phyloP scores from a whole-genome alignment of 2,888 invertebrate genomes.

The Peribatodes rhomboidaria region DNA sequence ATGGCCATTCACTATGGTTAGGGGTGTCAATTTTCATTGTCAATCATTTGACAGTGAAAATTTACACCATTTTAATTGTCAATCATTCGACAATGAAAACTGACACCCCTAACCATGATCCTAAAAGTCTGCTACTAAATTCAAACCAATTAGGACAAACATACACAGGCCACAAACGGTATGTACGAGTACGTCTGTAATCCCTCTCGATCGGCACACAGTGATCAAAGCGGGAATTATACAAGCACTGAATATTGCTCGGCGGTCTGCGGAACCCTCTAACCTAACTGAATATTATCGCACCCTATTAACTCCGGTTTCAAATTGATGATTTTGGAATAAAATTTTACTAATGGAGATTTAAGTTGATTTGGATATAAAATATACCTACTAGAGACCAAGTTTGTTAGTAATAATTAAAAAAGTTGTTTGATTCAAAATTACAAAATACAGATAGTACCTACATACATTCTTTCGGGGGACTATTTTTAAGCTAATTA shows the following conservation, averaged over 20 bases:
- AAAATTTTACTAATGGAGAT: not conserved
- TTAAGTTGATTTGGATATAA: not conserved
- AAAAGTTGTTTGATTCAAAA: no score
- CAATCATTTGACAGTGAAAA: no score
- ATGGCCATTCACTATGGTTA: no score
- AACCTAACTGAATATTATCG: not conserved
- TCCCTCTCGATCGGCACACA: constrained; percentile 6
- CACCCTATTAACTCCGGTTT: constrained; percentile 10
- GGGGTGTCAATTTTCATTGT: no score
- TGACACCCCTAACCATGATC: not conserved
- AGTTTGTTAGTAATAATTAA: not conserved
- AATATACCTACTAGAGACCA: not conserved
- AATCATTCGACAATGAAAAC: no score
- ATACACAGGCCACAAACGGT: constrained; percentile 3
- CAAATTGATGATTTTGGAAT: not conserved
- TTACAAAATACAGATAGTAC: no score
- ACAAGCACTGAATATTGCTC: constrained; percentile 12
- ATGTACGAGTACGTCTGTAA: constrained; percentile 12
- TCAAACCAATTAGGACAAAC: constrained; percentile 1
- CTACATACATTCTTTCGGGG: not conserved
- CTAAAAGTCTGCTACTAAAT: not conserved
- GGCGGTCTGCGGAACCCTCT: not conserved
- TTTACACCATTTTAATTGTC: no score
- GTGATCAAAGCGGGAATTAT: constrained; percentile 11
- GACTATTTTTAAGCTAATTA: no score